phyloP scores from a whole-genome alignment of 2,797 vertebrate genomes.

The Anomalospiza imberbis region DNA sequence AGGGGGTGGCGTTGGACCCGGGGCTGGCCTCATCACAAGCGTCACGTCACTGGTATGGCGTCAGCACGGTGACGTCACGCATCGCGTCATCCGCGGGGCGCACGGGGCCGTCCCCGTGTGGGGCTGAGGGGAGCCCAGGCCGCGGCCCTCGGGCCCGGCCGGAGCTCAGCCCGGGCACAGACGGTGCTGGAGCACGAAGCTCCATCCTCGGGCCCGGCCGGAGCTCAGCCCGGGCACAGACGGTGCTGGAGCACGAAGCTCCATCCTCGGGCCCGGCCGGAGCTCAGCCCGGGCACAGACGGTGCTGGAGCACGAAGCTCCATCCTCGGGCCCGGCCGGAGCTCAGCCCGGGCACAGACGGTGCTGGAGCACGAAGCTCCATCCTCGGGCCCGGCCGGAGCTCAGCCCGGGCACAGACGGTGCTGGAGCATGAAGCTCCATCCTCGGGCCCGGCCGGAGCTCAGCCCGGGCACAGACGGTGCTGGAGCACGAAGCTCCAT shows the following conservation, averaged over 20 bases:
- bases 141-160: not conserved
- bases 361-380: rapidly evolving
- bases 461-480: not conserved
- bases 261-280: rapidly evolving
- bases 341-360: not conserved
- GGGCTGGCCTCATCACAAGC: rapidly evolving
- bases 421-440: rapidly evolving
- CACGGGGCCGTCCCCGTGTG: not conserved
- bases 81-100: rapidly evolving
- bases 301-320: rapidly evolving
- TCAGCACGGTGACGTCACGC: rapidly evolving
- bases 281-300: not conserved
- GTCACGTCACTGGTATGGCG: rapidly evolving
- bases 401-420: not conserved
- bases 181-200: too few relatives aligned
- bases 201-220: too few relatives aligned
- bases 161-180: too few relatives aligned
- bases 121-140: not conserved
- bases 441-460: too few relatives aligned
- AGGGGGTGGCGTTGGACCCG: rapidly evolving
- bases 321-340: rapidly evolving
- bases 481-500: rapidly evolving
- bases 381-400: rapidly evolving
- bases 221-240: too few relatives aligned
- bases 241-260: rapidly evolving